Evolutionary conservation across 2,797 vertebrate genomes (phyloP).

Genomic region (Sebastes steindachneri): DNA sequence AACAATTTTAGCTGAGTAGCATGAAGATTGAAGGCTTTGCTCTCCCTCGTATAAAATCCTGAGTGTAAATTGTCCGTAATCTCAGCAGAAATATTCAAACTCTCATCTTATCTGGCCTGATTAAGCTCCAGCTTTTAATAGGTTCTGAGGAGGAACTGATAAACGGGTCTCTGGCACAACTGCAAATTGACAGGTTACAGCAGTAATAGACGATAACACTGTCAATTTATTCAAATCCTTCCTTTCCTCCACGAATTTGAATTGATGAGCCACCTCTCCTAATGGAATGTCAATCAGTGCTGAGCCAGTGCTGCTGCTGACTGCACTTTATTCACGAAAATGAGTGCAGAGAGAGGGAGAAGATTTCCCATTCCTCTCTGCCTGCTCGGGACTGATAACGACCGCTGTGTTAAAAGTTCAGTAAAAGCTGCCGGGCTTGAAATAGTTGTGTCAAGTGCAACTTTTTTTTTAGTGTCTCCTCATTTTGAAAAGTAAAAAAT

Average conservation of each 20-base stretch:
- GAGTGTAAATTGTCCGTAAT: conserved; percentile 65
- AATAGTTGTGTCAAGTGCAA: conserved; percentile 78
- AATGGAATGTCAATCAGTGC: conserved; percentile 85
- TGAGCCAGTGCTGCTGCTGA: conserved; percentile 73
- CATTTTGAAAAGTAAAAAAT: conserved; percentile 50
- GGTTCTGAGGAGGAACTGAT: conserved; percentile 75
- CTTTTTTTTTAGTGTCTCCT: conserved; percentile 53
- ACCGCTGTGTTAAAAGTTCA: conserved; percentile 82
- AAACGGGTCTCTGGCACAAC: conserved; percentile 74
- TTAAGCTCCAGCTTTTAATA: conserved; percentile 72
- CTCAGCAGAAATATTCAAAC: conserved; percentile 66
- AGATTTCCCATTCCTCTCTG: conserved; percentile 76
- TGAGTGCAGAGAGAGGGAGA: conserved; percentile 66
- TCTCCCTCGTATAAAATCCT: conserved; percentile 26
- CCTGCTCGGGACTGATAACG: conserved; percentile 85
- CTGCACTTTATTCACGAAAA: conserved; percentile 77
- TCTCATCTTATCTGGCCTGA: conserved; percentile 70
- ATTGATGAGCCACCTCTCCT: conserved; percentile 82
- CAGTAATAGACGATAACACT: conserved; percentile 80
- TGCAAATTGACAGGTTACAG: conserved; percentile 82
- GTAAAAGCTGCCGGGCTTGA: conserved; percentile 73
- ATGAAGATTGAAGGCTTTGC: conserved; percentile 19
- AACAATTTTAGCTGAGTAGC: conserved; percentile 35
- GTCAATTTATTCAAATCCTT: conserved; percentile 86
- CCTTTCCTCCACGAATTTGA: conserved; percentile 77